These are phyloP conservation scores for Lysandra bellargus DNA, from an alignment of 2,888 invertebrate genomes.

Conservation along the genomic window DNA sequence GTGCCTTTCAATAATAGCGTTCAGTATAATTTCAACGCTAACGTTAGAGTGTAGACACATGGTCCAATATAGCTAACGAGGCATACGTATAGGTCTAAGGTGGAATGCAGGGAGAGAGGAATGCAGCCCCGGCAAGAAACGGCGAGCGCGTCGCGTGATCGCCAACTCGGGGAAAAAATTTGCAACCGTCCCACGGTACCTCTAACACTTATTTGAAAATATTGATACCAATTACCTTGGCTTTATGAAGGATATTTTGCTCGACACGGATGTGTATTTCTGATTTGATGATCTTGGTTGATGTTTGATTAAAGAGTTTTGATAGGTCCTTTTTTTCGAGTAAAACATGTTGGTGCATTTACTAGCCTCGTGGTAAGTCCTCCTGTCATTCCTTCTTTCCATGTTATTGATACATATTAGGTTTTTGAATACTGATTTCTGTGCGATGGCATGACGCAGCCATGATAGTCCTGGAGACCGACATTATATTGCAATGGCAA, in stretches of 20 bases:
- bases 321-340: too few relatives aligned
- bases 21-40: slow-evolving; percentile 8
- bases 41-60: slow-evolving; percentile 14
- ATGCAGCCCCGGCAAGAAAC: slow-evolving; percentile 66
- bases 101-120: slow-evolving; percentile 65
- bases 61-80: slow-evolving; percentile 20
- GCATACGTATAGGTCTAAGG: slow-evolving; percentile 50
- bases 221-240: background rate
- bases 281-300: too few relatives aligned
- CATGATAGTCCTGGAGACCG: too few relatives aligned
- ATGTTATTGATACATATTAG: too few relatives aligned
- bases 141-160: slow-evolving; percentile 46
- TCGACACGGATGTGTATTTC: too few relatives aligned
- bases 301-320: too few relatives aligned
- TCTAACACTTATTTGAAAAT: slow-evolving; percentile 28
- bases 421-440: too few relatives aligned
- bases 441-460: too few relatives aligned
- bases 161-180: slow-evolving; percentile 32
- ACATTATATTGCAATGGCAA: too few relatives aligned
- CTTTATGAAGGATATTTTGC: background rate
- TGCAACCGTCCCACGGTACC: slow-evolving; percentile 6
- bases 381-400: too few relatives aligned
- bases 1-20: slow-evolving; percentile 1
- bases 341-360: too few relatives aligned
- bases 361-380: too few relatives aligned